These are phyloP conservation scores for Heliangelus exortis DNA, from an alignment of 2,797 vertebrate genomes.

Conservation along the genomic window DNA sequence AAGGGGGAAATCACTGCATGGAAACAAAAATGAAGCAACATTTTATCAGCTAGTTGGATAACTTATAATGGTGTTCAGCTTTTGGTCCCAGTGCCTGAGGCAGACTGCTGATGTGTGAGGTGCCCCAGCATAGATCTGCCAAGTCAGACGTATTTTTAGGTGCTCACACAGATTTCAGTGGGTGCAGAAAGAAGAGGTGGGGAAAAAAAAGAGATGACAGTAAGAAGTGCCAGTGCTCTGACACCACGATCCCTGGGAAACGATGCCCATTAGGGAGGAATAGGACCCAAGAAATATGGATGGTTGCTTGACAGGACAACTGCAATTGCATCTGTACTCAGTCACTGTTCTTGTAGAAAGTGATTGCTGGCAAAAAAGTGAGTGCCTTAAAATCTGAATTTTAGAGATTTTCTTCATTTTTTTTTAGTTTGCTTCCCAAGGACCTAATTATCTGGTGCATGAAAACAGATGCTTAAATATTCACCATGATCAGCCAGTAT, in stretches of 20 bases:
- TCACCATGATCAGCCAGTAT: neutral
- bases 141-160: conserved; percentile 30
- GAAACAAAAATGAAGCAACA: conserved; percentile 36
- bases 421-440: conserved; percentile 41
- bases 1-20: conserved; percentile 10
- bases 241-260: neutral
- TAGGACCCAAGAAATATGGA: neutral
- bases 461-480: conserved; percentile 16
- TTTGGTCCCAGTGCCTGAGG: conserved; percentile 55
- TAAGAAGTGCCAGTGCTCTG: neutral
- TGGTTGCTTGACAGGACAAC: neutral
- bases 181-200: neutral
- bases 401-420: neutral
- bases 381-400: neutral
- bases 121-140: conserved; percentile 10
- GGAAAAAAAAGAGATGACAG: neutral
- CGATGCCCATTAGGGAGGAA: neutral
- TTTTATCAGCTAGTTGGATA: conserved; percentile 28
- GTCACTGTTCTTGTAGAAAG: neutral
- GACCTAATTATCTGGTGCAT: conserved; percentile 27
- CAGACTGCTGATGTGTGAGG: conserved; percentile 49
- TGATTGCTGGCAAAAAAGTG: neutral
- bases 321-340: neutral
- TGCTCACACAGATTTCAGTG: conserved; percentile 9
- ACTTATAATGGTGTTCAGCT: conserved; percentile 57